Base-by-base conservation (phyloP, 1,140 invertebrate genomes). In the Drosophila willistoni region DNA sequence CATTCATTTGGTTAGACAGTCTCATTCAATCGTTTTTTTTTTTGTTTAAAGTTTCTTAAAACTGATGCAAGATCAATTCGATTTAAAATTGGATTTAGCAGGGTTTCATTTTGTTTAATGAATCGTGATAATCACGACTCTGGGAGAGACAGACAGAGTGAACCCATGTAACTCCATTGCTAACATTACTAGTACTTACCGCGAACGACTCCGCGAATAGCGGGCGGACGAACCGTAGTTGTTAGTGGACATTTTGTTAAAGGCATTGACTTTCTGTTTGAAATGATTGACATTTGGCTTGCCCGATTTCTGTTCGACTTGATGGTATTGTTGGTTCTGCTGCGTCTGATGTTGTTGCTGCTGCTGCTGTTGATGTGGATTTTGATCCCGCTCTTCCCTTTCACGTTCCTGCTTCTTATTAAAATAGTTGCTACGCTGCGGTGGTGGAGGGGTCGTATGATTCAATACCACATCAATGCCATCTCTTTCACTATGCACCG, bases 401-500 rank as follows among this genome's bases (percentile, higher is more conserved):
- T 85, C 77, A n/a, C 82, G 73, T 14, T 85, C 76, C 5, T 77
- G 71, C 56, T 90, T 85, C 22, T 90, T 90, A 12, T 89, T 77
- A 42, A 79, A 81, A 29, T 84, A 90, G 64, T 86, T 81, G 25
- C 78, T 90, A 4, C 78, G 70, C 36, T 89, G 79, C 29, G 68
- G 84, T 44, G 44, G 79, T 12, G 90, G 68, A 1, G 76, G 73
- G 6, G 78, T 54, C 7, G 71, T 65, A 70, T 79, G 76, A 54
- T 61, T 85, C 1, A 91, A 54, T 33, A 90, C 85, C 59, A 91
- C 85, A 60, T 90, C 84, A 17, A 96, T 94, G 71, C 93, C 94
- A 93, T 95, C 95, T 33, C 95, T 93, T 91, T 96, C 96, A 87
- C 96, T 96, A 80, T 96, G 94, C 36, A 96, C 95, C 90, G 95